These are phyloP conservation scores for Cavia aperea DNA, from an alignment of 2,113 vertebrate species.

Conservation along the genomic window DNA sequence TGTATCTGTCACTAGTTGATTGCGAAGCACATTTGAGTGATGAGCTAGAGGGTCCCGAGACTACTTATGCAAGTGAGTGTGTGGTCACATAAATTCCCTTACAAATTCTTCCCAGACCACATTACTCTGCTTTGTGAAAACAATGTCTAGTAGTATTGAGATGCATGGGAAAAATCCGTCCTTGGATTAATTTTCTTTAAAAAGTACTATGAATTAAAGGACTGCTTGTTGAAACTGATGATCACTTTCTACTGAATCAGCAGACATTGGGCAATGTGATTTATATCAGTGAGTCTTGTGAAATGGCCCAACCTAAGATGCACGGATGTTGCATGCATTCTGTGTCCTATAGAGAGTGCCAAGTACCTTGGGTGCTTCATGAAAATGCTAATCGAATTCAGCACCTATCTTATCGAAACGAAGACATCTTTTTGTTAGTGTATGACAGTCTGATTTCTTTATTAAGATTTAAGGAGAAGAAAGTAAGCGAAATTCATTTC, in stretches of 20 bases:
- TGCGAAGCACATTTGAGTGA: background rate
- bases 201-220: background rate
- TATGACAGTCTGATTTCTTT: background rate
- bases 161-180: conserved; percentile 16
- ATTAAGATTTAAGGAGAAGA: conserved; percentile 5
- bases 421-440: background rate
- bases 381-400: conserved; percentile 28
- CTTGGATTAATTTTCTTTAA: conserved; percentile 19
- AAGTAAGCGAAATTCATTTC: conserved; percentile 21
- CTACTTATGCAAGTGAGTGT: background rate
- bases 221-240: conserved; percentile 44
- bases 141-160: background rate
- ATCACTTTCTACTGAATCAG: conserved; percentile 53
- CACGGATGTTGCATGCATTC: background rate
- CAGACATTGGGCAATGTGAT: conserved; percentile 35
- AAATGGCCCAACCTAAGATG: conserved; percentile 15
- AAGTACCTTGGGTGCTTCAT: background rate
- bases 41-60: background rate
- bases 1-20: background rate
- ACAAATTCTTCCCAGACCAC: background rate
- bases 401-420: background rate
- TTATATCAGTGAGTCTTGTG: conserved; percentile 18
- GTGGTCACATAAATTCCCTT: background rate
- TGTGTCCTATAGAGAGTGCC: background rate
- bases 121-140: background rate